Base-by-base conservation (phyloP, 2,888 invertebrate species). In the Ornithoptera priamus region DNA sequence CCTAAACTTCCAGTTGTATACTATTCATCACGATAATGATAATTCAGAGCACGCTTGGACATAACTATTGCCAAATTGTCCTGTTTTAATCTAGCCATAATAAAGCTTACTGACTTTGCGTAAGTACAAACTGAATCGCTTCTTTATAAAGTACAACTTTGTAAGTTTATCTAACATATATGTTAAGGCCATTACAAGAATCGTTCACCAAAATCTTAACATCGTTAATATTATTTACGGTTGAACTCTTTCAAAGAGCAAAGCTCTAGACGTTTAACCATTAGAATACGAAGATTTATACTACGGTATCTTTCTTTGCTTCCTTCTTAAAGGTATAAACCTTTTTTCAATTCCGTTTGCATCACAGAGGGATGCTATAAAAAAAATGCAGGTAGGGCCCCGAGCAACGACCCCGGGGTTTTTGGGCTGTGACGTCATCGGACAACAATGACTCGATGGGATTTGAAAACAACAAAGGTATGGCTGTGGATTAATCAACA, bases 311-410 rank as follows among this genome's bases (percentile, higher is more conserved):
- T 15, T 46, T 46, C 46, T 46, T 46, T 46, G 46, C 46, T 46
- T 46, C 15, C 15, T 15, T 12, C 15, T 15, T 46, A 15, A 46
- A 46, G 5, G 30, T 30, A 78, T 80, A 64, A 65, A 20, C 82
- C 80, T 80, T 85, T 81, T 77, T 79, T 73, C 75, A 80, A 87
- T 82, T 82, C 82, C 81, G 83, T 79, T 86, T 84, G 81, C 86
- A 86, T 89, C 85, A 87, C 81, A 78, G 81, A 75, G 89, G 89
- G 88, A 86, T 89, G 90, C 84, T 83, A 85, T 85, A 90, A 91
- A 92, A 92, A 50, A 89, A 85, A 85, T 92, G 92, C 92, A 92
- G 92, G 78, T 70, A 90, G 84, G 85, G 87, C 80, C 85, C 83
- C 86, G 91, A 86, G 81, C 91, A 87, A 79, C 91, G 91, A 92